These are phyloP conservation scores for Odobenus rosmarus DNA, from an alignment of 2,113 vertebrate genomes.

Conservation along the genomic window DNA sequence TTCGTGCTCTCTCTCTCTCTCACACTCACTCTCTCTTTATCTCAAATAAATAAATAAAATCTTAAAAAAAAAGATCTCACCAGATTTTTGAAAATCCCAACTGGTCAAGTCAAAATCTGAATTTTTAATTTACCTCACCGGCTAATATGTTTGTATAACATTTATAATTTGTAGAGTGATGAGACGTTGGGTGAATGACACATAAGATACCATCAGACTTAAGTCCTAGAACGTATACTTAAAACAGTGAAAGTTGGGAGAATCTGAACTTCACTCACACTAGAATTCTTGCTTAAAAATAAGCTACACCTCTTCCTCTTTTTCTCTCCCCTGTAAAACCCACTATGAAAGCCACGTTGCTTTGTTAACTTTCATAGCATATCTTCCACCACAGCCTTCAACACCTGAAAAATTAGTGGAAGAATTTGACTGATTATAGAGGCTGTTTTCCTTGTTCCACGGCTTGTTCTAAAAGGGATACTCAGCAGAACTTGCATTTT, in stretches of 20 bases:
- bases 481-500: constrained; percentile 96
- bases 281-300: constrained; percentile 78
- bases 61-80: not conserved
- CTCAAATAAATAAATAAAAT: no score
- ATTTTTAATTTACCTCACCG: constrained; percentile 23
- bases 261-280: constrained; percentile 50
- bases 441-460: constrained; percentile 90
- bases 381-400: constrained; percentile 89
- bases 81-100: not conserved
- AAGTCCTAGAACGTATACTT: constrained; percentile 19
- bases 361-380: constrained; percentile 91
- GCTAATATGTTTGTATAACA: not conserved
- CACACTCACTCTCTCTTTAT: no score
- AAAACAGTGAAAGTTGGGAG: constrained; percentile 77
- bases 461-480: constrained; percentile 94
- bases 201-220: not conserved
- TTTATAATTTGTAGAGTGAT: not conserved
- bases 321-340: constrained; percentile 76
- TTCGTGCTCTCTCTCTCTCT: no score
- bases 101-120: not conserved
- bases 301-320: constrained; percentile 63
- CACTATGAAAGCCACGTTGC: constrained; percentile 84
- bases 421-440: constrained; percentile 97
- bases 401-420: constrained; percentile 96
- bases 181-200: not conserved